Percentiles rank a stretch among this genome's conserved stretches.
Conservation (phyloP, 2,888 invertebrate species). For the Conchocele bisecta region DNA sequence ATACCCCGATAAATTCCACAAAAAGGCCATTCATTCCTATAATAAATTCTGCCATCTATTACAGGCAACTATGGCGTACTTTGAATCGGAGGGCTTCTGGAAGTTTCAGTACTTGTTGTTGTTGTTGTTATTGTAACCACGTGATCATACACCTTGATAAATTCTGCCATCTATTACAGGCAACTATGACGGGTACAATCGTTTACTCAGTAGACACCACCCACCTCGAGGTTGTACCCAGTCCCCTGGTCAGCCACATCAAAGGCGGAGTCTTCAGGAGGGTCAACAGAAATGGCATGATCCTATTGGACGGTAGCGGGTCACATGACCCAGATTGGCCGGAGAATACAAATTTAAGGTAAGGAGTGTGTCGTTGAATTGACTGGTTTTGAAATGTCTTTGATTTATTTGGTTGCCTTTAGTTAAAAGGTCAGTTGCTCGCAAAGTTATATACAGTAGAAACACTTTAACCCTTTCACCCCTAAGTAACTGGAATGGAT, state of each 20-base stretch:
- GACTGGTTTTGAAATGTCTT: neutral
- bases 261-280: constrained; percentile 71
- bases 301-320: constrained; percentile 69
- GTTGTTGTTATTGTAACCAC: no score
- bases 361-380: neutral
- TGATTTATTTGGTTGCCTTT: neutral
- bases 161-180: constrained; percentile 61
- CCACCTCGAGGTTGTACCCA: constrained; percentile 62
- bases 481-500: no score
- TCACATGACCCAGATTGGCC: constrained; percentile 70
- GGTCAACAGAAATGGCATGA: constrained; percentile 45
- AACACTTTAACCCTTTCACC: no score
- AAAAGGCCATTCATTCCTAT: no score
- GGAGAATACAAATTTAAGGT: constrained; percentile 57
- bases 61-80: no score
- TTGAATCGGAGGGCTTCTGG: no score
- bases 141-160: no score
- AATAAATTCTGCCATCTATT: no score
- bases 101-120: no score
- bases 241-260: constrained; percentile 66
- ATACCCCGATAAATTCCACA: no score
- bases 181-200: constrained; percentile 70
- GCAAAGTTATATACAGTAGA: no score
- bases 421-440: no score
- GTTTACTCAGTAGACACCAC: constrained; percentile 64